These are phyloP conservation scores for Odontocolon sp. DNA, from an alignment of 2,888 invertebrate genomes.

Conservation along the genomic window DNA sequence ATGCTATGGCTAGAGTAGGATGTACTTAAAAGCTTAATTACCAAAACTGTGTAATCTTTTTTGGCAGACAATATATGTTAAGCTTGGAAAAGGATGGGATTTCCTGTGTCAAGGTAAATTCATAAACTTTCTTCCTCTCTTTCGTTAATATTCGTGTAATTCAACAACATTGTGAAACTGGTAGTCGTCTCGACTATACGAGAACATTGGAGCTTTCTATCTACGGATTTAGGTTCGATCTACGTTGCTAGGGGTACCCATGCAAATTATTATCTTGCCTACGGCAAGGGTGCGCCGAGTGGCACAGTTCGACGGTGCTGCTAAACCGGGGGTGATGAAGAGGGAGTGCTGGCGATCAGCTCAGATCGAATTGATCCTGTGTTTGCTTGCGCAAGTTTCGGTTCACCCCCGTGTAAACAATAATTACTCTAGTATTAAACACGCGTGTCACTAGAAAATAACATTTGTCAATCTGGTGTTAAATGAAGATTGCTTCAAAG, in stretches of 20 bases:
- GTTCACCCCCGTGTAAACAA: conserved; percentile 45
- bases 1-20: background rate
- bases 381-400: background rate
- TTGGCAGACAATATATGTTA: too few species aligned
- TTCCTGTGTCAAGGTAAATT: too few species aligned
- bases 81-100: too few species aligned
- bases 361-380: background rate
- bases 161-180: background rate
- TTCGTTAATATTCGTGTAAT: background rate
- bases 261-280: conserved; percentile 52
- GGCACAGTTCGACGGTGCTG: background rate
- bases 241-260: conserved; percentile 48
- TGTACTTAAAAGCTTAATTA: background rate
- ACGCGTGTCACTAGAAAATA: background rate
- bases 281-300: conserved; percentile 43
- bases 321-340: background rate
- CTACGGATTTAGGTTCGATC: conserved; percentile 16
- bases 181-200: too few species aligned
- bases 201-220: background rate
- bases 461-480: too few species aligned
- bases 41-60: background rate
- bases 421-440: conserved; percentile 46
- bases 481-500: too few species aligned
- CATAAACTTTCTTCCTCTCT: too few species aligned
- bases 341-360: background rate